phyloP scores from a whole-genome alignment of 2,888 invertebrate species.

The Lycaena phlaeas region DNA sequence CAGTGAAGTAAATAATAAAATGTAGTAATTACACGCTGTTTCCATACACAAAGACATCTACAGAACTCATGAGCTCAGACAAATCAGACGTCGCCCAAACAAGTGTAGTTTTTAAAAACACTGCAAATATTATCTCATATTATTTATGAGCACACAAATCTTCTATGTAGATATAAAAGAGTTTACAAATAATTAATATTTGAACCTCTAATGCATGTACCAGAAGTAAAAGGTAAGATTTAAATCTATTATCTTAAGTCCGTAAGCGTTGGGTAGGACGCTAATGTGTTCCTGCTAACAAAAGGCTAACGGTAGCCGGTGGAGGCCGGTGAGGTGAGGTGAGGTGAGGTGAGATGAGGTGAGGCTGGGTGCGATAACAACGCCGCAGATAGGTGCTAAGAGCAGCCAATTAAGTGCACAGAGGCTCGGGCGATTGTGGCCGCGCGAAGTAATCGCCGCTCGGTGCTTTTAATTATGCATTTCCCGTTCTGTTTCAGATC shows the following conservation, averaged over 20 bases:
- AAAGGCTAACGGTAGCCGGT: background rate
- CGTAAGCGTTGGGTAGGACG: background rate
- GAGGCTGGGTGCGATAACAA: background rate
- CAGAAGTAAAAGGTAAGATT: background rate
- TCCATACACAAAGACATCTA: too few relatives aligned
- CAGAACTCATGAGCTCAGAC: too few relatives aligned
- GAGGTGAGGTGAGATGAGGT: background rate
- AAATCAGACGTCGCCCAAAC: too few relatives aligned
- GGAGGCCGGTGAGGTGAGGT: background rate
- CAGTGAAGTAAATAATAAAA: too few relatives aligned
- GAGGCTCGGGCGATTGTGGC: background rate
- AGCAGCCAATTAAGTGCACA: slow-evolving; percentile 1
- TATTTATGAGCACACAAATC: too few relatives aligned
- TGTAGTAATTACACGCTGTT: too few relatives aligned
- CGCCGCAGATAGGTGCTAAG: background rate
- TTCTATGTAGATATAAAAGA: too few relatives aligned
- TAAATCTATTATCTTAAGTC: background rate
- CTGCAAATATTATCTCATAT: too few relatives aligned
- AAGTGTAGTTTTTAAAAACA: too few relatives aligned
- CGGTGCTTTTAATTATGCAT: background rate
- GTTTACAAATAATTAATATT: too few relatives aligned
- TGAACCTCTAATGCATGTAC: too few relatives aligned
- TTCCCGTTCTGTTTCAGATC: background rate
- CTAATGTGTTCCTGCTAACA: background rate
- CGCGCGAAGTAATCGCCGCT: background rate